These are phyloP conservation scores for Tuberolachnus salignus DNA, from an alignment of 2,888 invertebrate species.

Conservation along the genomic window DNA sequence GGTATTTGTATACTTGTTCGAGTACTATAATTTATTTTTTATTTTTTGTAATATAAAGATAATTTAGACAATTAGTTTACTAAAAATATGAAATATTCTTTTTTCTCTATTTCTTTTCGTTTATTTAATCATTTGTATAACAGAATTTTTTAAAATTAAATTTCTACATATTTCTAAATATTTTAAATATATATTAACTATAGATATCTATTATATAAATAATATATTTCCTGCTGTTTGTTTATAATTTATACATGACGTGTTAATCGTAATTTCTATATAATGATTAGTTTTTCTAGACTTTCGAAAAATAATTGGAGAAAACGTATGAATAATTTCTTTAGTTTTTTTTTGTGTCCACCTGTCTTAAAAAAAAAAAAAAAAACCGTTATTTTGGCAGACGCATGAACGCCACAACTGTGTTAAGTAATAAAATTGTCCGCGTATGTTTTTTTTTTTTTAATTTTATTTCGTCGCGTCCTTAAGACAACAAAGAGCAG, in stretches of 20 bases:
- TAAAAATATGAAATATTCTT: not conserved
- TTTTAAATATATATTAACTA: no score
- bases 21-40: no score
- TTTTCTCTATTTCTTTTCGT: not conserved
- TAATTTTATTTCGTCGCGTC: conserved; percentile 28
- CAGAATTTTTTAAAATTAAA: not conserved
- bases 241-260: not conserved
- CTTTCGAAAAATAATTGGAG: conserved; percentile 43
- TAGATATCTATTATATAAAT: conserved; percentile 6
- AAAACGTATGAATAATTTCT: conserved; percentile 20
- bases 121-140: not conserved
- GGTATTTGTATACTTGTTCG: no score
- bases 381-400: conserved; percentile 28
- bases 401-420: conserved; percentile 17
- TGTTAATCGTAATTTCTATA: conserved; percentile 9
- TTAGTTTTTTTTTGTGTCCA: conserved; percentile 5
- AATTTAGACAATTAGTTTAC: no score
- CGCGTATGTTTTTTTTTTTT: conserved; percentile 6
- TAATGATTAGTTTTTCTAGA: conserved; percentile 26
- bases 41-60: no score
- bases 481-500: conserved; percentile 49
- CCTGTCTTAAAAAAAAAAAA: conserved; percentile 34
- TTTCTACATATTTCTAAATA: no score
- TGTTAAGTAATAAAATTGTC: conserved; percentile 34
- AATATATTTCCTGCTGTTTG: conserved; percentile 17